phyloP scores from a whole-genome alignment of 2,797 vertebrate genomes.

The Crocidura indochinensis region DNA sequence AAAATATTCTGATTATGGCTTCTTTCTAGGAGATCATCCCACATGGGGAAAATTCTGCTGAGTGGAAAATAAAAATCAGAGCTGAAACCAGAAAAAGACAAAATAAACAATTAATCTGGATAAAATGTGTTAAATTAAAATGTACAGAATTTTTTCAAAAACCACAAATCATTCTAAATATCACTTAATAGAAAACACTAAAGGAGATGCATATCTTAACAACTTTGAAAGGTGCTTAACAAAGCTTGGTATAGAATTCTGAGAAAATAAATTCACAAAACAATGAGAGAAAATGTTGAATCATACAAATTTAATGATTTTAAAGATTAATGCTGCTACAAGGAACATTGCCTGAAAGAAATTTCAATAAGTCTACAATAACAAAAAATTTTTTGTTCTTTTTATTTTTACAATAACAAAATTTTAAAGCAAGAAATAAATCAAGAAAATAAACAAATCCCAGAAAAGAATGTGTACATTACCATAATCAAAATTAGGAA shows the following conservation, averaged over 20 bases:
- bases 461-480: not conserved
- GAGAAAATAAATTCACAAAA: not conserved
- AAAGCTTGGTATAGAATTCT: not conserved
- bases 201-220: not conserved
- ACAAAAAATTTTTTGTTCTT: no score
- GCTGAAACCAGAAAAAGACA: no score
- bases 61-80: not conserved
- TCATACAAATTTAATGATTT: not conserved
- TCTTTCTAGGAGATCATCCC: not conserved
- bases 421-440: not conserved
- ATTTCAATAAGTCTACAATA: not conserved
- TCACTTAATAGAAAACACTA: not conserved
- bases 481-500: not conserved
- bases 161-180: not conserved
- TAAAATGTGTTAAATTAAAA: not conserved
- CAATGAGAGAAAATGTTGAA: not conserved
- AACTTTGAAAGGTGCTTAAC: not conserved
- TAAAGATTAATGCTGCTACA: not conserved
- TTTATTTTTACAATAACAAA: not conserved
- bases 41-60: not conserved
- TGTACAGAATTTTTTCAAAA: not conserved
- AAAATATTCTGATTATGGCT: not conserved
- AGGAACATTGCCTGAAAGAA: not conserved
- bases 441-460: not conserved
- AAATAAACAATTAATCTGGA: no score